phyloP scores from a whole-genome alignment of 1,140 invertebrate genomes.

The Leptoteleia sp. region DNA sequence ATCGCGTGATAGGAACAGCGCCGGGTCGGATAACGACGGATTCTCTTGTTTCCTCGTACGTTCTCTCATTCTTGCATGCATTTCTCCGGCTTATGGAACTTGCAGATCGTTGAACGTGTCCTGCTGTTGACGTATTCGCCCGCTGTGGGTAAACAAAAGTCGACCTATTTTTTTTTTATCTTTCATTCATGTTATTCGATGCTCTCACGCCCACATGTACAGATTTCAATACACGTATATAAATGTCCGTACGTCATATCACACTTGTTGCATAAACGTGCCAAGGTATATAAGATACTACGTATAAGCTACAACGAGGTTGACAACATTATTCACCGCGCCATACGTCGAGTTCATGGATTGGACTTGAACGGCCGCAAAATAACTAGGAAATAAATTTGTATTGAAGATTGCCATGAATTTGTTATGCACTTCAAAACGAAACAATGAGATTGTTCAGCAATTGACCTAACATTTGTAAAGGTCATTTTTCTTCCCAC shows the following conservation, averaged over 20 bases:
- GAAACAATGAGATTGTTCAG: too few species aligned
- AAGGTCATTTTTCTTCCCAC: too few species aligned
- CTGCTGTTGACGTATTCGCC: too few species aligned
- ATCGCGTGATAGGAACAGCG: conserved; percentile 10
- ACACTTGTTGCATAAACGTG: conserved; percentile 72
- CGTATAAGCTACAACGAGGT: conserved; percentile 39
- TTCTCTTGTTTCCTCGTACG: conserved; percentile 14
- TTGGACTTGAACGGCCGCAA: conserved; percentile 4
- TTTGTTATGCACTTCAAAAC: too few species aligned
- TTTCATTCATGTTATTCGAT: conserved; percentile 27
- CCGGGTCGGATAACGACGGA: conserved; percentile 17
- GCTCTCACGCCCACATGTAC: conserved; percentile 9
- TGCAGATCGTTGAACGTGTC: conserved; percentile 32
- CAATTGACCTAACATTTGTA: too few species aligned
- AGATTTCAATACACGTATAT: conserved; percentile 30
- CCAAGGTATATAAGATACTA: conserved; percentile 48
- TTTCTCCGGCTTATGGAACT: conserved; percentile 14
- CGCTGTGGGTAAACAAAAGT: conserved; percentile 69
- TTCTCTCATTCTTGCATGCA: conserved; percentile 35
- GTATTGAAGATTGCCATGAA: too few species aligned
- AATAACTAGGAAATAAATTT: background rate
- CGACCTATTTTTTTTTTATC: conserved; percentile 68
- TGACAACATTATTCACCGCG: conserved; percentile 31
- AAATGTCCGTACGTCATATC: conserved; percentile 53
- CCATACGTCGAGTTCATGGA: conserved; percentile 18